phyloP scores from a whole-genome alignment of 2,888 invertebrate species.

The Torymus texanus region DNA sequence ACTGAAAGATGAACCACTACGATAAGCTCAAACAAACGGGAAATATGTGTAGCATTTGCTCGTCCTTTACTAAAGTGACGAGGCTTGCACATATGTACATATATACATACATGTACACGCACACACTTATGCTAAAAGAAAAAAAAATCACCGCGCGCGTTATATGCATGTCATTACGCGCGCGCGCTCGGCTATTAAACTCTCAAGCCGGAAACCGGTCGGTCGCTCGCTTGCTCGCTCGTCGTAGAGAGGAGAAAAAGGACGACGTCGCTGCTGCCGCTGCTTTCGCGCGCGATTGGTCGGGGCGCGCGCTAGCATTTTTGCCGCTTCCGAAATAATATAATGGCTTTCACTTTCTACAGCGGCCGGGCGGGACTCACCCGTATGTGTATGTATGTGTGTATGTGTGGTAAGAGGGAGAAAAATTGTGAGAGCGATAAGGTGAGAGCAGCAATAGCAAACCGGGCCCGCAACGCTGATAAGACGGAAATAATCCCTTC shows the following conservation, averaged over 20 bases:
- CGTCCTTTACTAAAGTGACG: too few species aligned
- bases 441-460: conserved; percentile 15
- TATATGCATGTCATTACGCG: conserved; percentile 42
- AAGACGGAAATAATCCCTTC: conserved; percentile 33
- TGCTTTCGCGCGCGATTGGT: conserved; percentile 66
- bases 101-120: too few species aligned
- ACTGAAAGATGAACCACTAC: too few species aligned
- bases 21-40: too few species aligned
- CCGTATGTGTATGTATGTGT: neutral
- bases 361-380: neutral
- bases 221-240: conserved; percentile 7
- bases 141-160: neutral
- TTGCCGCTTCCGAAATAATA: conserved; percentile 70
- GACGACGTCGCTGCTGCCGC: conserved; percentile 59
- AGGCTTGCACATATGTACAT: too few species aligned
- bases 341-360: conserved; percentile 73
- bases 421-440: conserved; percentile 18
- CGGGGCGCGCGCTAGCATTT: conserved; percentile 61
- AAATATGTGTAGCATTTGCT: too few species aligned
- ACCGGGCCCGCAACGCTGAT: conserved; percentile 10
- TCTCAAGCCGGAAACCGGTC: conserved; percentile 43
- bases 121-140: neutral
- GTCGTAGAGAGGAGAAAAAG: conserved; percentile 63
- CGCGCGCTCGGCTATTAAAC: conserved; percentile 33
- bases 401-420: neutral